Base-by-base conservation (phyloP, 1,140 invertebrate genomes). In the Drosophila arawakana region DNA sequence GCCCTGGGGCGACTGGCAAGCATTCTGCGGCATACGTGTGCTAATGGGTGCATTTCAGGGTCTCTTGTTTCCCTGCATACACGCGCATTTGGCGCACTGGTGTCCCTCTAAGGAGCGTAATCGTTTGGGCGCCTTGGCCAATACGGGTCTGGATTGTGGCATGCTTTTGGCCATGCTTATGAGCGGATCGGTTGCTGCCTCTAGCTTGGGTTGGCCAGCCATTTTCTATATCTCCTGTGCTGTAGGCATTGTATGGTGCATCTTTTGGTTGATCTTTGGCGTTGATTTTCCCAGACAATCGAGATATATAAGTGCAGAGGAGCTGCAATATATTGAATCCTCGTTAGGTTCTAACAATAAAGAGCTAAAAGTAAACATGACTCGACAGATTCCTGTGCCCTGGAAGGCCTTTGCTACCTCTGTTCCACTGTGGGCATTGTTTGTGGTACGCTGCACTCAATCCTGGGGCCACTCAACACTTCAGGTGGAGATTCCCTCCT, bases 391-490 rank as follows among this genome's bases (percentile, higher is more conserved):
- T 8, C 82, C 89, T 0, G 72, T 91, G n/a, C 97, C 97, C 2
- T 98, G 97, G 97, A 93, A 92, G 44, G 92, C 94, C 3, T 97
- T 99, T 34, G 93, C 96, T 0, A 96, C 94, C 0, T 97, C 97
- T 1, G 59, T 95, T 6, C 96, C 97, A 0, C 95, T 98, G 66
- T 97, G 96, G 96, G 96, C 97, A 0, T 93, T 98, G 7, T 94
- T 97, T 34, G 91, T 97, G 0, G 95, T 95, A 0, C 97, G 99
- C 83, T 96, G 97, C 89, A 95, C 96, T 0, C 96, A 98, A 85
- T 97, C 97, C 84, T 99, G 97, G 98, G 97, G 97, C 1, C 98
- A 97, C 86, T 98, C 97, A 94, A 98, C 97, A 4, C 94, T 99
- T 37, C 93, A 99, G 50, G 98, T 97, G 0, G 95, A 98, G 92